These are phyloP conservation scores for Platichthys stellatus DNA, from an alignment of 2,113 vertebrate species.

Conservation along the genomic window DNA sequence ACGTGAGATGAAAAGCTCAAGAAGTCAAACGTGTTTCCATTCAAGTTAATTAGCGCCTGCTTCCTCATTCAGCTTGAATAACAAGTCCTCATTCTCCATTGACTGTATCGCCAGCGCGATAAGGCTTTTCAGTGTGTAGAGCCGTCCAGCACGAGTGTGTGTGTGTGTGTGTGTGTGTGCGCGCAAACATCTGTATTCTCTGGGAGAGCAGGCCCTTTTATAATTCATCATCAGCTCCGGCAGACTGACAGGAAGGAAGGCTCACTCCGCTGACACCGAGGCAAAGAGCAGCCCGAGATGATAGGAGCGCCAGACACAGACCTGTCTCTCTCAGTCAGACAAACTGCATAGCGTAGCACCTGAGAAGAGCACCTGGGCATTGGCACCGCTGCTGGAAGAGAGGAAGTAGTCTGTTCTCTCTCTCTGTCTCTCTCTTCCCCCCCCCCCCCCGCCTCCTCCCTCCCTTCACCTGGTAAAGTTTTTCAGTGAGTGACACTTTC, in stretches of 20 bases:
- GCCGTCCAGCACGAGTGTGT: constrained; percentile 10
- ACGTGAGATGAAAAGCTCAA: constrained; percentile 56
- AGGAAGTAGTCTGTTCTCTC: constrained; percentile 45
- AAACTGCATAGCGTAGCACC: constrained; percentile 72
- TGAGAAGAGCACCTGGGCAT: constrained; percentile 73
- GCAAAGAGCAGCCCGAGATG: constrained; percentile 68
- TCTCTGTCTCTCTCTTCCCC: background rate
- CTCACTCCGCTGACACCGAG: constrained; percentile 69
- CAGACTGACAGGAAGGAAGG: constrained; percentile 77
- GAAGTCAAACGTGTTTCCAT: constrained; percentile 58
- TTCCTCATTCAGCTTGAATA: constrained; percentile 59
- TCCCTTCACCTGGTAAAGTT: constrained; percentile 44
- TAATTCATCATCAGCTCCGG: constrained; percentile 78
- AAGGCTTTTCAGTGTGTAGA: constrained; percentile 35
- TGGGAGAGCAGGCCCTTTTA: constrained; percentile 67
- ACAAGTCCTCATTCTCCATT: constrained; percentile 54
- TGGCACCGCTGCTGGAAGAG: constrained; percentile 58
- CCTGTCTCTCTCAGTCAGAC: constrained; percentile 72
- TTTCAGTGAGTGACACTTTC: constrained; percentile 68
- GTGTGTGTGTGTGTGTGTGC: constrained; percentile 13
- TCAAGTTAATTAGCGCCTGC: constrained; percentile 68
- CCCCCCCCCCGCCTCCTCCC: background rate
- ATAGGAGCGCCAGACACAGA: constrained; percentile 65
- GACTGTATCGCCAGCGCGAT: constrained; percentile 39
- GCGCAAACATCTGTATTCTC: constrained; percentile 78